These are phyloP conservation scores for Melinaea marsaeus DNA, from an alignment of 2,888 invertebrate species.

Conservation along the genomic window DNA sequence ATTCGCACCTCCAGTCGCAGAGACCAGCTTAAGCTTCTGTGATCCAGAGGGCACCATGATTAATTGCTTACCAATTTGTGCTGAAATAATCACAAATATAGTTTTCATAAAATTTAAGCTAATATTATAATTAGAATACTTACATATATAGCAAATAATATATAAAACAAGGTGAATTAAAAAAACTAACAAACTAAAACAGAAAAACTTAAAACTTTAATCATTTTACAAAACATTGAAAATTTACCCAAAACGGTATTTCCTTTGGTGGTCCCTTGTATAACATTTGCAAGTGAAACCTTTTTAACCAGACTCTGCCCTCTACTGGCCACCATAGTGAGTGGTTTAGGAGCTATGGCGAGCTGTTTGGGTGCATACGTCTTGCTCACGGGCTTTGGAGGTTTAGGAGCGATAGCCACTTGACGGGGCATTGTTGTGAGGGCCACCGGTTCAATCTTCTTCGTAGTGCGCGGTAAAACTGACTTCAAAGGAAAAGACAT, in stretches of 20 bases:
- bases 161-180: too few relatives aligned
- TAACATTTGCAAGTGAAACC: conserved; percentile 44
- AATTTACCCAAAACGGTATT: conserved; percentile 54
- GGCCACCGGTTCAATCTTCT: conserved; percentile 40
- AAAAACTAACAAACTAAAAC: too few relatives aligned
- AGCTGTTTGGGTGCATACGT: conserved; percentile 41
- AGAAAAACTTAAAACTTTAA: not conserved
- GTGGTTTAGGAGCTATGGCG: conserved; percentile 59
- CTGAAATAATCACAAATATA: conserved; percentile 37
- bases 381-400: conserved; percentile 46
- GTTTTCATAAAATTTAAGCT: not conserved
- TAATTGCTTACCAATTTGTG: conserved; percentile 66
- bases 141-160: too few relatives aligned
- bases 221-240: conserved; percentile 2
- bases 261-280: conserved; percentile 44
- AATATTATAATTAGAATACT: not conserved
- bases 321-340: conserved; percentile 45
- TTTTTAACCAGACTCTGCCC: conserved; percentile 43
- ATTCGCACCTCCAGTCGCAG: conserved; percentile 35
- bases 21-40: conserved; percentile 62
- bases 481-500: conserved; percentile 13
- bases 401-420: conserved; percentile 75
- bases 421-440: conserved; percentile 50
- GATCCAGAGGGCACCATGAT: conserved; percentile 57
- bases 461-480: conserved; percentile 30